Base-by-base conservation (phyloP, 2,888 invertebrate genomes). In the Pachydiplax longipennis region DNA sequence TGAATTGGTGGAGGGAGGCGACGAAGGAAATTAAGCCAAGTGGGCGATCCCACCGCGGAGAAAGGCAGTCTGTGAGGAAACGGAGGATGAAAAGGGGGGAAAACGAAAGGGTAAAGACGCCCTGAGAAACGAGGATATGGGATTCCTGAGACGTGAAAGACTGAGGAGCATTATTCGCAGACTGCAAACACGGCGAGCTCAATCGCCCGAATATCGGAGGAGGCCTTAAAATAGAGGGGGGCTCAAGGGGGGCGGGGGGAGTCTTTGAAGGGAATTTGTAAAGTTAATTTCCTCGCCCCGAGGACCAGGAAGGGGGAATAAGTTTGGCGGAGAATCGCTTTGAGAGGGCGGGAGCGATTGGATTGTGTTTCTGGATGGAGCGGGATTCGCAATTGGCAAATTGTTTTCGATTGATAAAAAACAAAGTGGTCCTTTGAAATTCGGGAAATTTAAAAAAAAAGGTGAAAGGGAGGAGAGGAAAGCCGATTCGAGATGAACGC, bases 211-310 rank as follows among this genome's bases (percentile, higher is more conserved):
- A 83, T 83, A 58, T 58, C 58, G 44, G 15, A 61, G 61, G 15
- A n/a, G 65, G 10, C 65, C 13, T 65, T n/a, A 65, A 65, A 65
- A 65, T 4, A 12, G 65, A 13, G 82, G 25, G 25, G 82, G 3
- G 25, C 0, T 25, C 13, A 10, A 53, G 53, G 4, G 82, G 48
- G 40, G 44, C 44, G 83, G 18, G 22, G 58, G 2, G 58, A 37
- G 87, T 87, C 87, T 87, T 87, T 87, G 37, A 61, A 37, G 87
- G 87, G 87, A 61, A 87, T 87, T 87, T 87, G 61, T 87, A 87
- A 87, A 87, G 87, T 87, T 87, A 87, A 87, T 87, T 87, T 87
- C 87, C 87, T 87, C 61, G 83, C 37, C 58, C 35, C 58, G 31
- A 58, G 58, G 58, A 31, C 58, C 6, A 8, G 53, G 58, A 83